Conservation (phyloP, 2,113 vertebrate species). For the Choloepus hoffmanni region DNA sequence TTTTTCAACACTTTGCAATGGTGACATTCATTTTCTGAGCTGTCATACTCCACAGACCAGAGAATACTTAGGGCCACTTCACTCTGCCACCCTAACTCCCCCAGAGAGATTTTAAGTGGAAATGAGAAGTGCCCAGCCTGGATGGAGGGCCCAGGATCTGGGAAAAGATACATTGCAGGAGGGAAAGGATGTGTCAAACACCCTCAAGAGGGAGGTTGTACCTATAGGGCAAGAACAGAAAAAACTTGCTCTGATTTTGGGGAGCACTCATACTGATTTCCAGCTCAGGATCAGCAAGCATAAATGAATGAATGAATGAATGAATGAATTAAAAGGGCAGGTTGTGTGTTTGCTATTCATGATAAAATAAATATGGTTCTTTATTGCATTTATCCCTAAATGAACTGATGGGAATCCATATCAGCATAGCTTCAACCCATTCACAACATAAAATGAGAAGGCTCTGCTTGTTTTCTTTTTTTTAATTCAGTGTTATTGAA, state of each 20-base stretch:
- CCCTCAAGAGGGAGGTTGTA: neutral
- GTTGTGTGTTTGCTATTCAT: neutral
- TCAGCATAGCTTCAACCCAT: too few relatives aligned
- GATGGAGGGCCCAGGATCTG: neutral
- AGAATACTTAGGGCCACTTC: neutral
- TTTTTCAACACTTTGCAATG: too few relatives aligned
- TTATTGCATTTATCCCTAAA: too few relatives aligned
- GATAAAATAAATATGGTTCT: neutral
- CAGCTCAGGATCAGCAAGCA: neutral
- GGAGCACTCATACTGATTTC: neutral
- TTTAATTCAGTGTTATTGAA: too few relatives aligned
- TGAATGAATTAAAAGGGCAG: neutral
- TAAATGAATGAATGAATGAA: neutral
- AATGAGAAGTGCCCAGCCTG: neutral
- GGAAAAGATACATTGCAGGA: neutral
- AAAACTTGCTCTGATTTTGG: neutral
- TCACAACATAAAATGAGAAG: too few relatives aligned
- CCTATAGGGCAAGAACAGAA: neutral
- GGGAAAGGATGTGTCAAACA: neutral
- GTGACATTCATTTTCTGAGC: neutral
- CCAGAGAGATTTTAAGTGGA: neutral
- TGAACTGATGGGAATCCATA: too few relatives aligned
- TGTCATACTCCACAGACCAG: neutral
- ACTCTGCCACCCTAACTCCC: neutral
- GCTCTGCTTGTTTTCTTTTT: too few relatives aligned